Base-by-base conservation (phyloP, 1,140 invertebrate species). In the Drosophila pachea region DNA sequence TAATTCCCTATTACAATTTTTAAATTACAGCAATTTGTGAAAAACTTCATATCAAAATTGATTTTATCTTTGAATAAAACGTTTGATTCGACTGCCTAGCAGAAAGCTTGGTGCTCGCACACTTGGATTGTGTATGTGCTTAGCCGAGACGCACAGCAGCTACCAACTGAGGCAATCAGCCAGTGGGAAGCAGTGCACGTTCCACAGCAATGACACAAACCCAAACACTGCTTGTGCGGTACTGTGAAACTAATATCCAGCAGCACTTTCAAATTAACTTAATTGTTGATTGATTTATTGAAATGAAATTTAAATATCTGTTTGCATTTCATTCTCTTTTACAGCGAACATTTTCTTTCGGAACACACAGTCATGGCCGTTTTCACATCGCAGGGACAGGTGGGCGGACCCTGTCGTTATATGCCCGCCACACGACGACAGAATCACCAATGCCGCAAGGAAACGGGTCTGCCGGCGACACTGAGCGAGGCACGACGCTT, bases 401-500 rank as follows among this genome's bases (percentile, higher is more conserved):
- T 86, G 45, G 86, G 88, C 7, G 88, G 88, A 2, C 88, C 88
- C 6, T 89, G 88, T 31, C 65, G 79, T 0, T 89, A 82, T 62
- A 84, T 89, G 79, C 82, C 87, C 0, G 88, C 88, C 11, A 89
- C 88, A 6, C 68, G 88, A 48, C 79, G 90, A 8, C 91, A 91
- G 74, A 89, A 90, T 52, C 88, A 90, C 71, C 81, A 90, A 48
- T 93, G 92, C 53, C 88, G 89, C 38, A 90, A 90, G 68, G 91
- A 91, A 64, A 90, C 90, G 4, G 91, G 91, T 3, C 73, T 93
- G 7, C 74, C 90, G 0, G 89, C 91, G 11, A 88, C 92, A 7
- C 63, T 93, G 12, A 74, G 76, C 14, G 88, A 90, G 16, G 92
- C 92, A 2, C 91, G 90, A 43, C 84, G 90, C 5, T 87, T 93